Conservation (phyloP, 1,140 invertebrate species). For the Dreissena polymorpha region DNA sequence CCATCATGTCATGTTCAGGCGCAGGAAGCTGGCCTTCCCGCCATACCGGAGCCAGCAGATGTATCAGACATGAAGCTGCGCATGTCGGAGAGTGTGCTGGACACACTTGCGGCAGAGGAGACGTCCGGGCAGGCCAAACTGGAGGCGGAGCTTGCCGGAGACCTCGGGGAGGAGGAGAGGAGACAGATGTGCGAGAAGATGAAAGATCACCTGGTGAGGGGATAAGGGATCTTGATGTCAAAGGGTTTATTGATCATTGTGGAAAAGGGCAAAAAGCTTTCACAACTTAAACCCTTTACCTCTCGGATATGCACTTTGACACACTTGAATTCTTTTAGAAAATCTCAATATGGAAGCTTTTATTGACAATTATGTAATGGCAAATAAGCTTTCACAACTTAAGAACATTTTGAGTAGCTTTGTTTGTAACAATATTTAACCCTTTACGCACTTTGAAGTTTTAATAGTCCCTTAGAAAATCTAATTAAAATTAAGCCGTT, state of each 20-base stretch:
- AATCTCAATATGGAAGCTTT: no score
- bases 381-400: no score
- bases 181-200: constrained; percentile 65
- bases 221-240: no score
- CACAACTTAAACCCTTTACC: no score
- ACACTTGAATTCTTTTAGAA: no score
- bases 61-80: constrained; percentile 67
- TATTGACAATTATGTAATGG: no score
- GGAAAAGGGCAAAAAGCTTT: background rate
- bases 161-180: constrained; percentile 63
- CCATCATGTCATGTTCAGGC: constrained; percentile 57
- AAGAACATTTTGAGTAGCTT: no score
- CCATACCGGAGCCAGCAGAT: constrained; percentile 59
- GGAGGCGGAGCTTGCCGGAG: constrained; percentile 64
- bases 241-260: background rate
- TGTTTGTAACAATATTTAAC: no score
- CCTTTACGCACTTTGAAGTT: no score
- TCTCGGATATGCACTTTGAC: no score
- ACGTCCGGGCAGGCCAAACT: constrained; percentile 64
- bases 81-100: constrained; percentile 65
- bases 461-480: no score
- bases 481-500: no score
- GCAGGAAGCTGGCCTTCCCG: constrained; percentile 67
- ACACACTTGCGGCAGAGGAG: constrained; percentile 68
- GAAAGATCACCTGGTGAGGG: constrained; percentile 69